Conservation (phyloP, 2,113 vertebrate species). For the Microcebus ravelobensis region DNA sequence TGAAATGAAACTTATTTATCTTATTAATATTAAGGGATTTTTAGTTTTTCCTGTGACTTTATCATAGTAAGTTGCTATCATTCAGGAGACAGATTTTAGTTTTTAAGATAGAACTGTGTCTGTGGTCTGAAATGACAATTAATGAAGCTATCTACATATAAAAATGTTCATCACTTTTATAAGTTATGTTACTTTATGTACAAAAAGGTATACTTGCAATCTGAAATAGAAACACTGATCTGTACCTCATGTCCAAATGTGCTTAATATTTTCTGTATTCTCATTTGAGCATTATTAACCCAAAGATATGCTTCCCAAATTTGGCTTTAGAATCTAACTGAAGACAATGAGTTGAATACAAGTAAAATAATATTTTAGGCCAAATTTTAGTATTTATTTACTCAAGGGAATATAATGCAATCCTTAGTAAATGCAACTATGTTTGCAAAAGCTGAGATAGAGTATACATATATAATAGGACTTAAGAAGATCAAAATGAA, state of each 20-base stretch:
- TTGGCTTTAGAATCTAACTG: not conserved
- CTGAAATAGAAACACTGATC: not conserved
- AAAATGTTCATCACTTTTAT: not conserved
- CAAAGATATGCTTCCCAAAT: not conserved
- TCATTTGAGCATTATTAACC: not conserved
- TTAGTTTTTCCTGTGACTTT: not conserved
- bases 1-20: not conserved
- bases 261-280: not conserved
- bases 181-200: not conserved
- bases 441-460: not conserved
- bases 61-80: not conserved
- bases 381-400: slow-evolving; percentile 46
- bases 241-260: not conserved
- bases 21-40: not conserved
- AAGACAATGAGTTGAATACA: not conserved
- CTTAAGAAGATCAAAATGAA: slow-evolving; percentile 34
- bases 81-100: not conserved
- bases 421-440: not conserved
- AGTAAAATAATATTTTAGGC: not conserved
- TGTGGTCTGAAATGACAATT: not conserved
- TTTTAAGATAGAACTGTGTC: not conserved
- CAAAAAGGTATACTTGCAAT: not conserved
- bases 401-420: not conserved
- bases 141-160: not conserved
- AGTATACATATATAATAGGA: not conserved